Evolutionary conservation across 2,113 vertebrate genomes (phyloP).

Genomic region (Seriola aureovittata): DNA sequence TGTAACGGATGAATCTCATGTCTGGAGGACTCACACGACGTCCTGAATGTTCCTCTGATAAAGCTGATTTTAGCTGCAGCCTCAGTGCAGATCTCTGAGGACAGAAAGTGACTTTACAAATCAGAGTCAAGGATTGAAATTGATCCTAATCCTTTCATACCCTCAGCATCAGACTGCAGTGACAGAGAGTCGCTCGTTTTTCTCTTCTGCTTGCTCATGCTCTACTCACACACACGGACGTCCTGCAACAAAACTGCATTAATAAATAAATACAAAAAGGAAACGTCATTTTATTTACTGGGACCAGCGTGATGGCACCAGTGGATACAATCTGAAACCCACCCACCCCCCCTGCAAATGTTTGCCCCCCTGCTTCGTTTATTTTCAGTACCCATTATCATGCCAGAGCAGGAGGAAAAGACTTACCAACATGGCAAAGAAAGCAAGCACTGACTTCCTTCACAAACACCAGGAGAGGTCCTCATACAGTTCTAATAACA

Average conservation of each 20-base stretch:
- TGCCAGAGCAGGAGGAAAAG: slow-evolving; percentile 60
- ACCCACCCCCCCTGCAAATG: neutral
- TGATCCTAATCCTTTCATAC: slow-evolving; percentile 22
- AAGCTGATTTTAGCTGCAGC: neutral
- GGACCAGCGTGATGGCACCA: neutral
- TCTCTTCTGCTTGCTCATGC: neutral
- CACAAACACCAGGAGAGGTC: slow-evolving; percentile 48
- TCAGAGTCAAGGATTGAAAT: neutral
- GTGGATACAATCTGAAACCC: neutral
- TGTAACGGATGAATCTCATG: neutral
- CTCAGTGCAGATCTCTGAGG: neutral
- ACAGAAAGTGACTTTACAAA: neutral
- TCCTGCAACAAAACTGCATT: neutral
- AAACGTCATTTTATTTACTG: neutral
- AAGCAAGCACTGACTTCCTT: slow-evolving; percentile 51
- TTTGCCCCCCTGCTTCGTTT: slow-evolving; percentile 28
- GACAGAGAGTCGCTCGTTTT: no score
- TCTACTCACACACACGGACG: neutral
- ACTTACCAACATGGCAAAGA: slow-evolving; percentile 37
- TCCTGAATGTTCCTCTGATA: neutral
- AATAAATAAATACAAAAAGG: neutral
- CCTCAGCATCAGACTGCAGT: neutral
- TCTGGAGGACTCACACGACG: neutral
- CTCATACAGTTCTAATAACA: slow-evolving; percentile 40
- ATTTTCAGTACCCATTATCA: slow-evolving; percentile 63